Conservation (phyloP, 2,797 vertebrate species). For the Sebastes miniatus region DNA sequence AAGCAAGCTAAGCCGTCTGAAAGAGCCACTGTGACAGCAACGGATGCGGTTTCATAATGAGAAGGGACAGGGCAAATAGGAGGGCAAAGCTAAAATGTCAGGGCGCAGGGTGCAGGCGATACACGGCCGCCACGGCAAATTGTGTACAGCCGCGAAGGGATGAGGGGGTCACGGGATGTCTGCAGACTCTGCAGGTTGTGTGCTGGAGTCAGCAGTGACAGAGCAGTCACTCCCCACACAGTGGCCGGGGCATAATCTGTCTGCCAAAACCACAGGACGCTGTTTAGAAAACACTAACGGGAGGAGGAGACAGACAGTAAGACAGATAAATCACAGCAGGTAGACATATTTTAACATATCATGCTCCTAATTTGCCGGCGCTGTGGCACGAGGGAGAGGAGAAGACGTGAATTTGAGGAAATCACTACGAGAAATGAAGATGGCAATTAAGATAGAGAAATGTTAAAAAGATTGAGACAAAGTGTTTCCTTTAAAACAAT, state of each 20-base stretch:
- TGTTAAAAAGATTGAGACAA: slow-evolving; percentile 32
- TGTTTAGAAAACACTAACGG: slow-evolving; percentile 23
- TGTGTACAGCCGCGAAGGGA: slow-evolving; percentile 12
- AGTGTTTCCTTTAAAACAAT: slow-evolving; percentile 55
- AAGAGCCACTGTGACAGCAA: slow-evolving; percentile 50
- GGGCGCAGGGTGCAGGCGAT: slow-evolving; percentile 20
- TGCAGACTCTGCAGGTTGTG: slow-evolving; percentile 57
- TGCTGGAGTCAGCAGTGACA: slow-evolving; percentile 57
- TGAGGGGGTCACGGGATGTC: slow-evolving; percentile 45
- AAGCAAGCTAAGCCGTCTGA: slow-evolving; percentile 15
- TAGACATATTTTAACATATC: slow-evolving; percentile 17
- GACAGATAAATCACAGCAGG: slow-evolving; percentile 38
- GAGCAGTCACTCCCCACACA: slow-evolving; percentile 11
- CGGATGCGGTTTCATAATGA: slow-evolving; percentile 46
- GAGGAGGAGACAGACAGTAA: neutral
- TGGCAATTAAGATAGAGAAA: slow-evolving; percentile 51
- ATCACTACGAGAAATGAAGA: slow-evolving; percentile 40
- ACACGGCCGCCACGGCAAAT: slow-evolving; percentile 26
- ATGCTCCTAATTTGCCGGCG: slow-evolving; percentile 6
- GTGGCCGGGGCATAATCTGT: slow-evolving; percentile 26
- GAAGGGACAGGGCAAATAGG: slow-evolving; percentile 54
- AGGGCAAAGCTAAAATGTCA: slow-evolving; percentile 70
- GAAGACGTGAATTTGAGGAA: slow-evolving; percentile 5
- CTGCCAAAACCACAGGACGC: slow-evolving; percentile 45
- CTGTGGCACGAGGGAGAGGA: neutral